Base-by-base conservation (phyloP, 1,140 invertebrate species). In the Aphaenogaster rudis region DNA sequence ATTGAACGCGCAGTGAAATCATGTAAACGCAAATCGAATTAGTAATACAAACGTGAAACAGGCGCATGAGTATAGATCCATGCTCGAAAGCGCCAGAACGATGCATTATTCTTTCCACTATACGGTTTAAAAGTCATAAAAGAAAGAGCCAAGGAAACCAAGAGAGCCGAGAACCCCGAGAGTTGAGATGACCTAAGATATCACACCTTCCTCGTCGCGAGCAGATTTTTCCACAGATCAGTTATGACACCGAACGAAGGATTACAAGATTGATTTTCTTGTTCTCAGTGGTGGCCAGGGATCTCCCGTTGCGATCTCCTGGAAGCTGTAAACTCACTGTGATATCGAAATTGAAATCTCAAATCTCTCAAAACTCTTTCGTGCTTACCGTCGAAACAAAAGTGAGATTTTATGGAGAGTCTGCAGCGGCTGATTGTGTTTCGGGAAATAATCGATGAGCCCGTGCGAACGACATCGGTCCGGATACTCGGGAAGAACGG, bases 181-280 rank as follows among this genome's bases (percentile, higher is more conserved):
- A 82, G 7, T 59, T 6, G 28, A 59, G 28, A 82, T 39, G 63
- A 59, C 21, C 33, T 69, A 50, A 76, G 80, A 76, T 82, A 82
- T 76, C 54, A 48, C 28, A 84, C 54, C 42, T 82, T 36, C 17
- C 9, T 84, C 42, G 69, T 72, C 54, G 80, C 69, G 28, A 84
- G 42, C 69, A 21, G 69, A 84, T 74, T 61, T 74, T 74, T 69
- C 36, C 33, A 11, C 5, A 61, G 28, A 45, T 61, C 69, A 84
- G 69, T 84, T 76, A 61, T 76, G 80, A 82, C 67, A 17, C 11
- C 67, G 67, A 82, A 48, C 52, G 42, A 61, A 84, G 80, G n/a
- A 61, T 74, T 48, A 63, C 33, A 76, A 84, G 69, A 84, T 84
- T 84, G 80, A 84, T 84, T 84, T 84, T 63, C 69, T 57, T 71